These are phyloP conservation scores for Agrypnus murinus DNA, from an alignment of 2,888 invertebrate species.

Conservation along the genomic window DNA sequence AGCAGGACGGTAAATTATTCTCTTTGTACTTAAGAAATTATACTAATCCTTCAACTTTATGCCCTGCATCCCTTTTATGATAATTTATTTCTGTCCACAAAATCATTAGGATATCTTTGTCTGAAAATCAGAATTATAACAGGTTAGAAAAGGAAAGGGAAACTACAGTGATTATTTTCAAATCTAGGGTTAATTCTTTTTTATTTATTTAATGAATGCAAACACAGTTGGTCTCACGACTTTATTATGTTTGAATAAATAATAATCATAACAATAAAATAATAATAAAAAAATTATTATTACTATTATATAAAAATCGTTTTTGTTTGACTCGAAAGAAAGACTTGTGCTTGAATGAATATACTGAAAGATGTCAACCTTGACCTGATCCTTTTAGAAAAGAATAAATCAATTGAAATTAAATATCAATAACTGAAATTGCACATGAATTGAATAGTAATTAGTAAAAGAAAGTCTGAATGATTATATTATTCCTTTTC, in stretches of 20 bases:
- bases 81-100: constrained; percentile 7
- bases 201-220: constrained; percentile 1
- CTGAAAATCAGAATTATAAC: neutral
- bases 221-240: constrained; percentile 25
- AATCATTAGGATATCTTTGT: constrained; percentile 3
- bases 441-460: too few species aligned
- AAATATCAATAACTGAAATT: too few species aligned
- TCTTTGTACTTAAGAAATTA: constrained; percentile 32
- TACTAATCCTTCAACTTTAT: constrained; percentile 41
- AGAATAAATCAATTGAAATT: too few species aligned
- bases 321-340: constrained; percentile 1
- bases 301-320: neutral
- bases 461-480: too few species aligned
- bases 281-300: constrained; percentile 22
- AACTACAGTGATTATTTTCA: neutral
- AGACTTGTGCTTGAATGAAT: constrained; percentile 9
- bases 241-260: neutral
- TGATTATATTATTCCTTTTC: too few species aligned
- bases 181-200: neutral
- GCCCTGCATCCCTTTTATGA: constrained; percentile 26
- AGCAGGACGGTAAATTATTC: constrained; percentile 31
- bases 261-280: neutral
- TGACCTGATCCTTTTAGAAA: constrained; percentile 20
- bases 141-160: neutral
- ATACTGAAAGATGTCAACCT: constrained; percentile 23